Evolutionary conservation across 2,797 vertebrate genomes (phyloP).

Genomic region (Channallabes apus): DNA sequence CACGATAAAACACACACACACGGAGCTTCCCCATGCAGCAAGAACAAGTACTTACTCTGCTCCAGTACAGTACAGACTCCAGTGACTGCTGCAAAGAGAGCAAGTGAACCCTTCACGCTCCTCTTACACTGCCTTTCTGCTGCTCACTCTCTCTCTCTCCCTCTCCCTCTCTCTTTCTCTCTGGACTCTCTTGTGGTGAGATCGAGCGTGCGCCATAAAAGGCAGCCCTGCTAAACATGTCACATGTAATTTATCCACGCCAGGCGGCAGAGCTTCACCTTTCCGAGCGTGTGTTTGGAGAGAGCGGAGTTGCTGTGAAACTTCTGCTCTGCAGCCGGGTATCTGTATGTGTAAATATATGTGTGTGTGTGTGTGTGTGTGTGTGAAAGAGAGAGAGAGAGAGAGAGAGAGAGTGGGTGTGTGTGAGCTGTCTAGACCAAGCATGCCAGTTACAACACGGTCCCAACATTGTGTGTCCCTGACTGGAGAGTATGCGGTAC

Average conservation of each 20-base stretch:
- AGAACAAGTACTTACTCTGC: slow-evolving; percentile 73
- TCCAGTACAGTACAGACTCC: slow-evolving; percentile 75
- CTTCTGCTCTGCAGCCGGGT: slow-evolving; percentile 15
- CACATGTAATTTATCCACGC: slow-evolving; percentile 83
- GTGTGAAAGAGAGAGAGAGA: neutral
- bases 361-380: neutral
- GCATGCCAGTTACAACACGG: slow-evolving; percentile 15
- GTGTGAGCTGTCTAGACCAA: slow-evolving; percentile 26
- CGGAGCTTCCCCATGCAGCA: neutral
- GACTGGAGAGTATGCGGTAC: neutral
- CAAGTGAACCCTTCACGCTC: slow-evolving; percentile 71
- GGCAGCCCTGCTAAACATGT: slow-evolving; percentile 83
- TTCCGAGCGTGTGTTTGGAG: slow-evolving; percentile 71
- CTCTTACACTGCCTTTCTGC: slow-evolving; percentile 53
- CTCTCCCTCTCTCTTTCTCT: slow-evolving; percentile 50
- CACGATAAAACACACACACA: neutral
- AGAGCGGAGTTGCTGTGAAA: slow-evolving; percentile 32
- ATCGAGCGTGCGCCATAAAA: slow-evolving; percentile 81
- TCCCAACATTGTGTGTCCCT: slow-evolving; percentile 15
- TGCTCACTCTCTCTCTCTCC: slow-evolving; percentile 50
- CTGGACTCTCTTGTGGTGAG: slow-evolving; percentile 67
- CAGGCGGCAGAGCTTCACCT: slow-evolving; percentile 77
- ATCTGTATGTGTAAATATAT: neutral
- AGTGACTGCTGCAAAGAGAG: slow-evolving; percentile 78
- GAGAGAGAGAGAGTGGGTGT: neutral